phyloP scores from a whole-genome alignment of 2,113 vertebrate species.

The Colistium nudipinnis region DNA sequence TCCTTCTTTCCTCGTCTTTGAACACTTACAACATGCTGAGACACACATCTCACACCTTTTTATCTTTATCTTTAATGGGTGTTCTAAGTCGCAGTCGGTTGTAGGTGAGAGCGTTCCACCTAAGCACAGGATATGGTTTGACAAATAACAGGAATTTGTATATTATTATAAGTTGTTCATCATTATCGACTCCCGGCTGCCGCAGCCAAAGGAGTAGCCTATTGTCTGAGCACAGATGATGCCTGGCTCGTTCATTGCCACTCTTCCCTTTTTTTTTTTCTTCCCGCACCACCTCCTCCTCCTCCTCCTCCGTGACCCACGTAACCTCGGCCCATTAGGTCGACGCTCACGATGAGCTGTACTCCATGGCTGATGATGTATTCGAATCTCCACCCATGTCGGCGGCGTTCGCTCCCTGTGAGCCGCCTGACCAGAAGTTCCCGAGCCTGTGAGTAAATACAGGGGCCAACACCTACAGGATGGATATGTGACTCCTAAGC shows the following conservation, averaged over 20 bases:
- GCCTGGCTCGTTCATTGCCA: neutral
- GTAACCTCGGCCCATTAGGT: constrained; percentile 71
- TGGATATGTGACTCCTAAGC: neutral
- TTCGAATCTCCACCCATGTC: constrained; percentile 95
- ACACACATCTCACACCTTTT: neutral
- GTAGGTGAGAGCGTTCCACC: neutral
- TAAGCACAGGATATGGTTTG: neutral
- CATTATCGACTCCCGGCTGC: neutral
- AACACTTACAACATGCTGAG: neutral
- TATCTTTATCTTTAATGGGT: too few species aligned
- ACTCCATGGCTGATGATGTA: constrained; percentile 94
- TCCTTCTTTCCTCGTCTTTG: neutral
- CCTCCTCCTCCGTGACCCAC: neutral
- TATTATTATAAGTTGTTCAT: neutral
- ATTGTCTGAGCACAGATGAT: neutral
- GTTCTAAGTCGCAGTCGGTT: neutral
- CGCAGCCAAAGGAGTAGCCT: neutral
- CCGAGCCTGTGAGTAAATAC: constrained; percentile 81
- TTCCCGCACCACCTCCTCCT: fast-evolving
- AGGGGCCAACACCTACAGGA: neutral
- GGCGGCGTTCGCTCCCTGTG: constrained; percentile 75
- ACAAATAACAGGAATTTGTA: neutral
- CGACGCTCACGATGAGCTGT: constrained; percentile 86
- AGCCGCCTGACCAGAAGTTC: constrained; percentile 72
- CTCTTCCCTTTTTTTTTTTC: neutral